Conservation (phyloP, 2,888 invertebrate genomes). For the Hipparchia sbordonii region DNA sequence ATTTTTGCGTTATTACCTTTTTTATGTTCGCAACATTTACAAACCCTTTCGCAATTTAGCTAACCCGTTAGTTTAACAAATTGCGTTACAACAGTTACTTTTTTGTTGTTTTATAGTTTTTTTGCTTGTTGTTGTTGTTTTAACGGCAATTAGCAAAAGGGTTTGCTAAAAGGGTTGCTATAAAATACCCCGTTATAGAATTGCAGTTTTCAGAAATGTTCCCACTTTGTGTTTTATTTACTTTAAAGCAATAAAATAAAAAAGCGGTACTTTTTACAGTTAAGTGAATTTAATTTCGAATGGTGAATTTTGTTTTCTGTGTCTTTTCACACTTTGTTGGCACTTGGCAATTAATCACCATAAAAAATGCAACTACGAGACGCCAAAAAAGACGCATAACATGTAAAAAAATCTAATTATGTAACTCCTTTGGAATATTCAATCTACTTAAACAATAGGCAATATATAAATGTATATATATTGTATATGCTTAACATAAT, state of each 20-base stretch:
- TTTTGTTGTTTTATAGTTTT: constrained; percentile 49
- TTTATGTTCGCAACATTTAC: constrained; percentile 56
- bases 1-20: constrained; percentile 53
- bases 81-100: constrained; percentile 46
- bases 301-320: too few relatives aligned
- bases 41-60: constrained; percentile 58
- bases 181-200: constrained; percentile 32
- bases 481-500: too few relatives aligned
- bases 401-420: too few relatives aligned
- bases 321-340: background rate
- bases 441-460: too few relatives aligned
- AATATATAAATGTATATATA: too few relatives aligned
- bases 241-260: constrained; percentile 1
- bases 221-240: background rate
- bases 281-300: background rate
- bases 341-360: too few relatives aligned
- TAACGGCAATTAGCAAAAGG: constrained; percentile 54
- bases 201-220: constrained; percentile 21
- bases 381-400: too few relatives aligned
- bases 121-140: constrained; percentile 8
- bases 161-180: constrained; percentile 63
- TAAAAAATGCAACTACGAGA: too few relatives aligned
- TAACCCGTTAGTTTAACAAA: constrained; percentile 51
- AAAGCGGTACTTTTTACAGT: background rate
- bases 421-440: too few relatives aligned